These are phyloP conservation scores for Drosophila sordidula DNA, from an alignment of 2,888 invertebrate genomes.

Conservation along the genomic window DNA sequence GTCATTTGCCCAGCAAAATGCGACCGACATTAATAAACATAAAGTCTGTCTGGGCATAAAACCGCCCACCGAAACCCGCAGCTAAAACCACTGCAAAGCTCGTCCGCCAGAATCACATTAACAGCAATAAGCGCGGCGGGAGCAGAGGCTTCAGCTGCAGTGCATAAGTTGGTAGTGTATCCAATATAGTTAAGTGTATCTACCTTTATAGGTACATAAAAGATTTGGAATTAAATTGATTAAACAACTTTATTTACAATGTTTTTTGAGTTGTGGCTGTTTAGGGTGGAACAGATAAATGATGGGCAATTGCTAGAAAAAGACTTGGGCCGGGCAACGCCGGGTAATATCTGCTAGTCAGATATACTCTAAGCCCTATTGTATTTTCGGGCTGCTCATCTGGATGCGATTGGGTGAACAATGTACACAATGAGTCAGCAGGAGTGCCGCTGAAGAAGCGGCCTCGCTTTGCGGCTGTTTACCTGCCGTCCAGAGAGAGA, in stretches of 20 bases:
- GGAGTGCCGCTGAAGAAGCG: background rate
- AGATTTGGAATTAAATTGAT: too few species aligned
- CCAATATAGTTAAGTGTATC: too few species aligned
- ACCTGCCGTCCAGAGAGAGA: conserved; percentile 36
- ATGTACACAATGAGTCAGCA: conserved; percentile 7
- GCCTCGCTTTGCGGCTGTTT: conserved; percentile 30
- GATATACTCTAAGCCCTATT: conserved; percentile 44
- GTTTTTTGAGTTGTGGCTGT: too few species aligned
- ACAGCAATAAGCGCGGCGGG: conserved; percentile 11
- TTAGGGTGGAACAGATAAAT: too few species aligned
- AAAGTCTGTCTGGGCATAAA: conserved; percentile 58
- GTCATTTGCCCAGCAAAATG: conserved; percentile 44
- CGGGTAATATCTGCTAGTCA: background rate
- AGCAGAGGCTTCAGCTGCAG: background rate
- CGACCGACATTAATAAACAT: conserved; percentile 71
- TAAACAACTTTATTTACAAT: too few species aligned
- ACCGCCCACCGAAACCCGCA: conserved; percentile 9
- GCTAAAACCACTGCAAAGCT: conserved; percentile 11
- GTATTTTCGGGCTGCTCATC: conserved; percentile 52
- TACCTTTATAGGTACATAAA: too few species aligned
- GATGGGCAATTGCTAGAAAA: background rate
- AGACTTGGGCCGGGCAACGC: background rate
- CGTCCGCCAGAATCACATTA: conserved; percentile 51
- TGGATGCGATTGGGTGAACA: conserved; percentile 60
- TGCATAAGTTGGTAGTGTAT: background rate